Evolutionary conservation across 1,140 invertebrate species (phyloP).

Genomic region (Drosophila pallidifrons): DNA sequence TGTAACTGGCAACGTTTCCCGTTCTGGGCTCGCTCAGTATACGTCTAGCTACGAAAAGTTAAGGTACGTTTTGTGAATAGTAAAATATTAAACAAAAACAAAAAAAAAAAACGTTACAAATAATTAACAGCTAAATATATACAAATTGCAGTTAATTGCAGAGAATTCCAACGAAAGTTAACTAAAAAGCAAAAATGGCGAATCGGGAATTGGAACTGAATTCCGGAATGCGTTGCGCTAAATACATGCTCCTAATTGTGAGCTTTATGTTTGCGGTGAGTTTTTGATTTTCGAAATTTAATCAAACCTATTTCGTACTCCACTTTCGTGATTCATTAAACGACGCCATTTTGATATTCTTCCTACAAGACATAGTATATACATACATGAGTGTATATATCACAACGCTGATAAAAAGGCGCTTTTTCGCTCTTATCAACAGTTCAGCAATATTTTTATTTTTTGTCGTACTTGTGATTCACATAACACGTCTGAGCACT

Average conservation of each 20-base stretch:
- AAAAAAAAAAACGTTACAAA: constrained; percentile 20
- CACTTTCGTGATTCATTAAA: constrained; percentile 53
- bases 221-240: constrained; percentile 92
- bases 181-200: constrained; percentile 59
- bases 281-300: constrained; percentile 83
- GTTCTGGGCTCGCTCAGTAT: constrained; percentile 62
- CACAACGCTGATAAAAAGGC: constrained; percentile 29
- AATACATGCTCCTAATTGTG: constrained; percentile 92
- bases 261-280: constrained; percentile 95
- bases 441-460: constrained; percentile 28
- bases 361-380: neutral
- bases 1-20: constrained; percentile 59
- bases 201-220: constrained; percentile 86
- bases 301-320: neutral
- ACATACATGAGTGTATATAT: constrained; percentile 7
- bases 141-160: constrained; percentile 31
- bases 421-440: constrained; percentile 43
- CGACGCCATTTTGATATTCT: constrained; percentile 63
- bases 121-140: constrained; percentile 23
- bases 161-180: neutral
- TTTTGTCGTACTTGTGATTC: constrained; percentile 24
- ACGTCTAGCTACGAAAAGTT: constrained; percentile 73
- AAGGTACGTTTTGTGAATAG: constrained; percentile 62
- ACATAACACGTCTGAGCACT: constrained; percentile 9
- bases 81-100: constrained; percentile 4